Evolutionary conservation across 2,797 vertebrate species (phyloP).

Genomic region (Orientallactaga sibirica): DNA sequence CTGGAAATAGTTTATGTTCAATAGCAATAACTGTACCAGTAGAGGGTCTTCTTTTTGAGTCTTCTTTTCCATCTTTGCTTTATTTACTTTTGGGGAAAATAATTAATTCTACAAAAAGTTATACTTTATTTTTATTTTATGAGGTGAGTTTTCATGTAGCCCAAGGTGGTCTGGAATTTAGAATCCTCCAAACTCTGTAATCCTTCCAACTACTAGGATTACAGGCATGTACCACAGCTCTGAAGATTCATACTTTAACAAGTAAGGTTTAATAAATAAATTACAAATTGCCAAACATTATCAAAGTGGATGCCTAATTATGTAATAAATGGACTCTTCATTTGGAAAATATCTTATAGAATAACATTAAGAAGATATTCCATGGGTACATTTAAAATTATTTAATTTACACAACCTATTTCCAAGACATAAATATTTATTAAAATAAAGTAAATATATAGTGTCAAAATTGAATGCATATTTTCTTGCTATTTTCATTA

Average conservation of each 20-base stretch:
- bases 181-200: too few relatives aligned
- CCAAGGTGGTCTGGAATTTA: not conserved
- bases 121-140: not conserved
- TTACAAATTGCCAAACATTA: not conserved
- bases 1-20: not conserved
- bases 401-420: not conserved
- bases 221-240: not conserved
- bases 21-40: not conserved
- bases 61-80: not conserved
- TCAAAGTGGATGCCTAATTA: not conserved
- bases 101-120: not conserved
- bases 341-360: slow-evolving; percentile 23
- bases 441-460: not conserved
- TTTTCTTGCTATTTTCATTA: slow-evolving; percentile 3
- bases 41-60: not conserved
- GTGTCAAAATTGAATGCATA: slow-evolving; percentile 4
- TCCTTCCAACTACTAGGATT: not conserved
- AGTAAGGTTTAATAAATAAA: not conserved
- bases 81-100: not conserved
- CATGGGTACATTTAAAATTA: not conserved
- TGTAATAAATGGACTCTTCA: slow-evolving; percentile 4
- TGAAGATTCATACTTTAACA: not conserved
- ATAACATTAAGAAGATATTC: not conserved
- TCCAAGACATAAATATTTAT: not conserved
- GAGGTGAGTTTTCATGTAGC: not conserved